phyloP scores from a whole-genome alignment of 2,888 invertebrate species.

The Lithophane socia region DNA sequence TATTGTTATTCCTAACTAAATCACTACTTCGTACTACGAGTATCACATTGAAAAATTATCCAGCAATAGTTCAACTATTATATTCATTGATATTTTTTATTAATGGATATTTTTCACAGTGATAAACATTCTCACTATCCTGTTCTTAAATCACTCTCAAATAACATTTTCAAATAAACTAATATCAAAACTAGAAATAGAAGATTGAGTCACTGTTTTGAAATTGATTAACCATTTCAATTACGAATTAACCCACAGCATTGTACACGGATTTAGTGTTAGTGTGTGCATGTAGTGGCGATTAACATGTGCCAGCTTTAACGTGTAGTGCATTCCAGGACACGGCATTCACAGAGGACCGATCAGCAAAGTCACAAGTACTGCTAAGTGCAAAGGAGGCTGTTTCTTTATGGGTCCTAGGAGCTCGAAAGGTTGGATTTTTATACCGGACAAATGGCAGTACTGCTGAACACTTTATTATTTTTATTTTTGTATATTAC shows the following conservation, averaged over 20 bases:
- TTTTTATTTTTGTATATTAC: constrained; percentile 67
- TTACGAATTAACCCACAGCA: constrained; percentile 70
- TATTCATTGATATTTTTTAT: not conserved
- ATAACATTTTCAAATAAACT: constrained; percentile 64
- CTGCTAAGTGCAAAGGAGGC: constrained; percentile 98
- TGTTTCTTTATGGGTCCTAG: constrained; percentile 98
- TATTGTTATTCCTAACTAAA: constrained; percentile 7
- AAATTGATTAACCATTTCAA: constrained; percentile 55
- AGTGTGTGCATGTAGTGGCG: constrained; percentile 86
- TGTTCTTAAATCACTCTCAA: constrained; percentile 50
- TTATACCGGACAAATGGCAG: constrained; percentile 77
- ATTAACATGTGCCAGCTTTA: constrained; percentile 87
- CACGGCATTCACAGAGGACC: constrained; percentile 92
- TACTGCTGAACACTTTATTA: constrained; percentile 75
- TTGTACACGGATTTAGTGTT: constrained; percentile 72
- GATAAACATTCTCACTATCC: constrained; percentile 49
- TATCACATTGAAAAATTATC: constrained; percentile 66
- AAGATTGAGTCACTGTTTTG: constrained; percentile 37
- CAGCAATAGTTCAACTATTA: constrained; percentile 19
- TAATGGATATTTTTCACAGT: constrained; percentile 39
- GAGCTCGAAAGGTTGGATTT: constrained; percentile 96
- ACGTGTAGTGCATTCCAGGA: constrained; percentile 92
- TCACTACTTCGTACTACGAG: constrained; percentile 16
- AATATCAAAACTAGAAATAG: constrained; percentile 43
- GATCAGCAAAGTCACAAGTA: constrained; percentile 93